A percentile compares a stretch with the other conserved stretches of the same genome.
Evolutionary conservation across 2,113 vertebrate species (phyloP).

Genomic region (Poeciliopsis retropinna): DNA sequence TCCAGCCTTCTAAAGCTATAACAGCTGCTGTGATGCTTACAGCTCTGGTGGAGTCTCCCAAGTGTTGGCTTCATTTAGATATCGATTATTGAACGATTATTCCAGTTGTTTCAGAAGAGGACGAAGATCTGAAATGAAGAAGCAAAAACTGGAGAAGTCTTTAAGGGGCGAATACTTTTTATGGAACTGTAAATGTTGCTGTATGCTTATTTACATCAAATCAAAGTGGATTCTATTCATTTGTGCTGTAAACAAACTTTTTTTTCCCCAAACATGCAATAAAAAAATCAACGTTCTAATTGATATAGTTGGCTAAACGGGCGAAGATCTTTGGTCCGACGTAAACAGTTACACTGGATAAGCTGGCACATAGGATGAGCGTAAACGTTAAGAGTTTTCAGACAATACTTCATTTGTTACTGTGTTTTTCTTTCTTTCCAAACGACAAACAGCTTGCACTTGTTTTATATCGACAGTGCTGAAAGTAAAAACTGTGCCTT

Average conservation of each 20-base stretch:
- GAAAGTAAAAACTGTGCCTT: constrained; percentile 73
- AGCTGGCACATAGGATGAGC: constrained; percentile 60
- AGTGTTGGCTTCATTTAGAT: too few species aligned
- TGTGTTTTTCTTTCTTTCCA: constrained; percentile 31
- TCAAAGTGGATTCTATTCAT: constrained; percentile 40
- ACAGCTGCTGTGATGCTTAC: too few species aligned
- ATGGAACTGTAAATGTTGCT: constrained; percentile 46
- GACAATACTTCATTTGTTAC: constrained; percentile 32
- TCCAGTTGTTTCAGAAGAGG: not conserved
- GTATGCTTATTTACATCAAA: constrained; percentile 57
- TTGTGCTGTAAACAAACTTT: constrained; percentile 25
- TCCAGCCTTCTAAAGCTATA: too few species aligned
- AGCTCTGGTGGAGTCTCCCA: too few species aligned
- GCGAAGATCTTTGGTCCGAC: constrained; percentile 32
- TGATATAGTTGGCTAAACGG: constrained; percentile 21
- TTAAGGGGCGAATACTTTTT: not conserved
- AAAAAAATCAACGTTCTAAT: constrained; percentile 20
- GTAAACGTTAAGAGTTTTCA: constrained; percentile 44
- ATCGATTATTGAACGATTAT: not conserved
- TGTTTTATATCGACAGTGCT: constrained; percentile 62
- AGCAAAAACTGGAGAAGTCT: not conserved
- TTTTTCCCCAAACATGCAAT: constrained; percentile 24
- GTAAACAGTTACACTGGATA: constrained; percentile 70
- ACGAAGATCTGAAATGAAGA: not conserved
- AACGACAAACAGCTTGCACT: constrained; percentile 64